A percentile compares a stretch with the other conserved stretches of the same genome.
phyloP scores from a whole-genome alignment of 2,888 invertebrate genomes.

The Chrysodeixis includens region DNA sequence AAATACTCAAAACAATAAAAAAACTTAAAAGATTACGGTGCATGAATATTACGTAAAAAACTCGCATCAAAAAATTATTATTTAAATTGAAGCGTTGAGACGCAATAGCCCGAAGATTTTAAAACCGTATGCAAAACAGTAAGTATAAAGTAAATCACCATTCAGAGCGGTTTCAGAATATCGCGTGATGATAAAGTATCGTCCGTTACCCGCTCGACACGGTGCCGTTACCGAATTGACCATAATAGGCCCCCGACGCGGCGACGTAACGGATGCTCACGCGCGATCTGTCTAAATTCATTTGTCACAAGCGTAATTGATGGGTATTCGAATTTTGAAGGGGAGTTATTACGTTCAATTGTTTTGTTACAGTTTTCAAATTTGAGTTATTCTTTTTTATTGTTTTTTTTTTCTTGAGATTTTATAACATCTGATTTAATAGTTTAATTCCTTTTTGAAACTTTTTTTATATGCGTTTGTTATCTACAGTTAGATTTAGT shows the following conservation, averaged over 20 bases:
- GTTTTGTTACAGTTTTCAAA: not conserved
- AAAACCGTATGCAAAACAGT: conserved; percentile 51
- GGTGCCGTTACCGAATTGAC: conserved; percentile 83
- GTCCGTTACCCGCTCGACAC: conserved; percentile 73
- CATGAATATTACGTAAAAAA: not conserved
- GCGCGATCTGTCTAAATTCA: conserved; percentile 71
- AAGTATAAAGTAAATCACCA: conserved; percentile 47
- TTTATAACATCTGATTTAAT: too few species aligned
- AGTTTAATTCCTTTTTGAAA: too few species aligned
- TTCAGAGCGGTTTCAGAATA: conserved; percentile 63
- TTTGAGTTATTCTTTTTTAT: not conserved
- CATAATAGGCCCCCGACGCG: conserved; percentile 58
- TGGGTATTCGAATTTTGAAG: conserved; percentile 34
- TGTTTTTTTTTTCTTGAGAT: too few species aligned
- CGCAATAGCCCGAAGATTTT: conserved; percentile 26
- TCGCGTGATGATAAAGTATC: conserved; percentile 69
- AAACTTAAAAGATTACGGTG: not conserved
- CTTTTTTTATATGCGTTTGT: too few species aligned
- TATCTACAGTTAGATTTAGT: too few species aligned
- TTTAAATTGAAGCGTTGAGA: conserved; percentile 3
- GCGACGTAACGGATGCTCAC: conserved; percentile 68
- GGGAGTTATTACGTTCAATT: conserved; percentile 11
- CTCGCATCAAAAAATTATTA: not conserved
- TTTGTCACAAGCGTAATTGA: conserved; percentile 60
- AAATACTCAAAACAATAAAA: not conserved